Percentiles rank a stretch among this genome's conserved stretches.
Evolutionary conservation across 2,888 invertebrate genomes (phyloP).

Genomic region (Salticus scenicus): DNA sequence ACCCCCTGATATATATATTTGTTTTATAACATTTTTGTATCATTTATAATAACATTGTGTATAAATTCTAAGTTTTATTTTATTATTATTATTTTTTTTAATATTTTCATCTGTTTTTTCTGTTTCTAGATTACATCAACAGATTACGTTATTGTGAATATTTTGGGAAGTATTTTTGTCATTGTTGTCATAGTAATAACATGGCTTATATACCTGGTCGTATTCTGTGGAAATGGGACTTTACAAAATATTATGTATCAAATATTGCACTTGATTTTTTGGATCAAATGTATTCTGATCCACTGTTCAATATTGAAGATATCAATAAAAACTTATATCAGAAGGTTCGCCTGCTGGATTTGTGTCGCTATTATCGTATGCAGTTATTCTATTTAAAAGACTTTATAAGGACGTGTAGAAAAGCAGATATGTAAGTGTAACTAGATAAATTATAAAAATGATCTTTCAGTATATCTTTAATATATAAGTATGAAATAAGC

Average conservation of each 20-base stretch:
- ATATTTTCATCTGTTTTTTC: neutral
- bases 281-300: conserved; percentile 85
- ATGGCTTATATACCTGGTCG: conserved; percentile 81
- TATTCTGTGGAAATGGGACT: conserved; percentile 78
- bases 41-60: too few relatives aligned
- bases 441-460: conserved; percentile 36
- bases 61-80: too few relatives aligned
- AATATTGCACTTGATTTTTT: conserved; percentile 86
- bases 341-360: conserved; percentile 80
- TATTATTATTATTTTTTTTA: too few relatives aligned
- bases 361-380: conserved; percentile 80
- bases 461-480: too few relatives aligned
- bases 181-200: conserved; percentile 88
- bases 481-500: neutral
- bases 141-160: conserved; percentile 89
- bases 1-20: too few relatives aligned
- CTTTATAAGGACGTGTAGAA: conserved; percentile 83
- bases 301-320: conserved; percentile 84
- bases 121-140: conserved; percentile 80
- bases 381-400: conserved; percentile 84
- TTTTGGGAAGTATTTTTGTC: conserved; percentile 89
- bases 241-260: conserved; percentile 85
- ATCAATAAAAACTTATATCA: conserved; percentile 83
- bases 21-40: too few relatives aligned
- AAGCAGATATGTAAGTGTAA: conserved; percentile 80